Evolutionary conservation across 2,113 vertebrate species (phyloP), one percentile per base, ranked within the genome.

Genomic region (Pseudopipra pipra): DNA sequence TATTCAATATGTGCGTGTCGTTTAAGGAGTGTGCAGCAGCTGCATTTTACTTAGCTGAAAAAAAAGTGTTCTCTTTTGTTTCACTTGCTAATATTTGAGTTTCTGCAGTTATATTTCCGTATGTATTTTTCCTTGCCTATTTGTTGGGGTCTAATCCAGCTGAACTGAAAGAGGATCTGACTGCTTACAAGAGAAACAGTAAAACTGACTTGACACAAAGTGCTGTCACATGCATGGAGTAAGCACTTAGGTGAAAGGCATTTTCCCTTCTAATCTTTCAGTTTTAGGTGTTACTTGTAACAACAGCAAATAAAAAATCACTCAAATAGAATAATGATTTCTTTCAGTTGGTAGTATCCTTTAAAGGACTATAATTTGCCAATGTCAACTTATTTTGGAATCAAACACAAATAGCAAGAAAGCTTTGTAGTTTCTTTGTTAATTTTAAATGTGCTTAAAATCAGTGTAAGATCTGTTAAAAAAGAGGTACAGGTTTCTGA

Each of bases 31-130:
- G 35, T 52, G 59, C 71, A 90, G 84, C 58, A 90, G 75, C 83
- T 96, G 95, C 65, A 59, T 93, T 91, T 91, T 90, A 73, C 75
- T 90, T 85, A 79, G 63, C n/a, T 79, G 55, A 49, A 93, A 62
- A 91, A 80, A 49, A 74, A 56, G 19, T 70, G 14, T 49, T 77
- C 44, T 83, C 72, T 56, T 43, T 89, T 77, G 67, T 31, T 65
- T 93, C 9, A 7, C 44, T 68, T 72, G 78, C 65, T 92, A 90
- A 86, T 93, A 90, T 92, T 93, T 95, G 70, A 74, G 72, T 77
- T 95, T 76, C 80, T 72, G 77, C 39, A 86, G 76, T 77, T 88
- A 54, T 30, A 70, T 78, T 92, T 96, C 81, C 65, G 43, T 67
- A 71, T 68, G 31, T 92, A 22, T 73, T 95, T 93, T 90, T 66